Percentiles rank a stretch among this genome's conserved stretches.
phyloP scores from a whole-genome alignment of 2,113 vertebrate genomes.

The Desmodus rotundus region DNA sequence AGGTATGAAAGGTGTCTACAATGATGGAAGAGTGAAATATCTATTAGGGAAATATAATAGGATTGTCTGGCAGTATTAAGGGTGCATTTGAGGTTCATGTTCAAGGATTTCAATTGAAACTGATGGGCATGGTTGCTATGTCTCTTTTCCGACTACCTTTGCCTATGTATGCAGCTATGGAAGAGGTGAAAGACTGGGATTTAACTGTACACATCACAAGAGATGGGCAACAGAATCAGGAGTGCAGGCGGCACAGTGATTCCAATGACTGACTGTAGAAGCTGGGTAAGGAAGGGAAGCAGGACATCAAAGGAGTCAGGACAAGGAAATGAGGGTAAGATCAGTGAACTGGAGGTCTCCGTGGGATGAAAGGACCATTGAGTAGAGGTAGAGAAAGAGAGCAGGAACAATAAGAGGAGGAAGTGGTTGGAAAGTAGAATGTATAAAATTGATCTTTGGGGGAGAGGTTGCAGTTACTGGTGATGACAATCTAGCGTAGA shows the following conservation, averaged over 20 bases:
- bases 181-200: neutral
- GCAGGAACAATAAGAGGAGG: neutral
- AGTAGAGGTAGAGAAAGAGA: neutral
- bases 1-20: neutral
- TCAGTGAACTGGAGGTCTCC: neutral
- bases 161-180: neutral
- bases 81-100: neutral
- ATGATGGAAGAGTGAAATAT: neutral
- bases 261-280: neutral
- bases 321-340: constrained; percentile 15
- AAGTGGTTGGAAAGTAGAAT: neutral
- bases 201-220: neutral
- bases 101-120: constrained; percentile 36
- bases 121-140: neutral
- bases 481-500: neutral
- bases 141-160: neutral
- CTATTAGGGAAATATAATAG: neutral
- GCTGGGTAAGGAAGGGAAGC: neutral
- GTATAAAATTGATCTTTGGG: neutral
- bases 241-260: neutral
- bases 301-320: constrained; percentile 14
- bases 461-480: neutral
- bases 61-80: neutral
- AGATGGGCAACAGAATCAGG: neutral
- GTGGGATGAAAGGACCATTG: neutral